phyloP scores from a whole-genome alignment of 2,888 invertebrate species.

The Germaria angustata region DNA sequence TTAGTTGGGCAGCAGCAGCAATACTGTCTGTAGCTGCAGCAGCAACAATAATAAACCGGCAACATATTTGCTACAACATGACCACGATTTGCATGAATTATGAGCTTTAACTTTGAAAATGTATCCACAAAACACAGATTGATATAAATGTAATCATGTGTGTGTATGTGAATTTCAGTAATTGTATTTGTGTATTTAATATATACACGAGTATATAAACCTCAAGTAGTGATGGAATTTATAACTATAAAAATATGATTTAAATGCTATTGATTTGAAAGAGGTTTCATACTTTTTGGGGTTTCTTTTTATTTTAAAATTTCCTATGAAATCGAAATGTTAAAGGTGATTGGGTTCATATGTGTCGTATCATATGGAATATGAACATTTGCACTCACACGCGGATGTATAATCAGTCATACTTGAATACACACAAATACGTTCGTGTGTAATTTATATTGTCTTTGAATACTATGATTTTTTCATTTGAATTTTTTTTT shows the following conservation, averaged over 20 bases:
- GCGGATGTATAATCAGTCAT: not conserved
- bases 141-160: not conserved
- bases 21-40: constrained; percentile 6
- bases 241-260: constrained; percentile 66
- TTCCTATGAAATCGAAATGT: constrained; percentile 59
- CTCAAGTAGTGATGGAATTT: constrained; percentile 62
- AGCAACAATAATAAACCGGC: constrained; percentile 46
- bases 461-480: too few species aligned
- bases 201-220: constrained; percentile 2
- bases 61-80: constrained; percentile 64
- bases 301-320: constrained; percentile 45
- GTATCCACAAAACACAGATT: constrained; percentile 6
- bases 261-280: constrained; percentile 66
- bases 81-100: constrained; percentile 67
- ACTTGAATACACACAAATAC: not conserved
- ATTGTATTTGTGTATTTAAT: not conserved
- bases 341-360: constrained; percentile 61
- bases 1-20: not conserved
- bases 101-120: constrained; percentile 52
- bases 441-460: too few species aligned
- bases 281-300: constrained; percentile 47
- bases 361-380: constrained; percentile 24
- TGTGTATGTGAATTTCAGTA: not conserved
- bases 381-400: not conserved
- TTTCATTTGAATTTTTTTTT: too few species aligned